Base-by-base conservation (phyloP, 2,797 vertebrate genomes). In the Sphenopsis melanotis region DNA sequence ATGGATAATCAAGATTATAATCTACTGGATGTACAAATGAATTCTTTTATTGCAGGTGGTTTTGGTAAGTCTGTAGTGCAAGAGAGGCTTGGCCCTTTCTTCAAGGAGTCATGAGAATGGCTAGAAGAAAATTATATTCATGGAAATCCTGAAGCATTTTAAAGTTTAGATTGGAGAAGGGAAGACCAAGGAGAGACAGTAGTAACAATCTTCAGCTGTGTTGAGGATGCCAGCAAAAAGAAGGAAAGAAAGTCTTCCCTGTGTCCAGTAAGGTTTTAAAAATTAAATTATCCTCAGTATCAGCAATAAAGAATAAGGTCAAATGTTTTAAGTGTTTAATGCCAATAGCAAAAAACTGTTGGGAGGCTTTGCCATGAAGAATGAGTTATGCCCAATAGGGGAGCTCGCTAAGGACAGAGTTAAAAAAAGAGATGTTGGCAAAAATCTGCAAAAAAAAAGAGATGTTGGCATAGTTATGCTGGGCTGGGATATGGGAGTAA, bases 321-420 rank as follows among this genome's bases (percentile, higher is more conserved):
- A 46, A 66, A 60, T n/a, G 3, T 75, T 44, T 24, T 10, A 77
- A 80, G 14, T 5, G 64, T 81, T 63, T 30, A 20, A 47, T 56
- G 41, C 2, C 26, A 69, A 29, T 23, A 34, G 10, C 21, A 82
- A 37, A 52, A 41, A 66, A 32, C 5, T 1, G n/a, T 2, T 39
- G 12, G 6, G 46, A 83, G 15, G 4, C n/a, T 49, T 60, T 75
- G 14, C 16, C 4, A 17, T 13, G 69, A 12, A 49, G 10, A 60
- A 27, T 19, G 11, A 4, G 1, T 57, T 83, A 16, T 3, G 12
- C 50, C 15, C 6, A 23, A 9, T 4, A 66, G 11, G 6, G 12
- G 8, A 69, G 7, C 36, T 90, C 0, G 0, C 13, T 39, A 56
- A 79, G 32, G 24, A 32, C 14, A 44, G 24, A 42, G 3, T 52